A percentile compares a stretch with the other conserved stretches of the same genome.
These are phyloP conservation scores for Teleiodes luculella DNA, from an alignment of 2,888 invertebrate species.

Conservation along the genomic window DNA sequence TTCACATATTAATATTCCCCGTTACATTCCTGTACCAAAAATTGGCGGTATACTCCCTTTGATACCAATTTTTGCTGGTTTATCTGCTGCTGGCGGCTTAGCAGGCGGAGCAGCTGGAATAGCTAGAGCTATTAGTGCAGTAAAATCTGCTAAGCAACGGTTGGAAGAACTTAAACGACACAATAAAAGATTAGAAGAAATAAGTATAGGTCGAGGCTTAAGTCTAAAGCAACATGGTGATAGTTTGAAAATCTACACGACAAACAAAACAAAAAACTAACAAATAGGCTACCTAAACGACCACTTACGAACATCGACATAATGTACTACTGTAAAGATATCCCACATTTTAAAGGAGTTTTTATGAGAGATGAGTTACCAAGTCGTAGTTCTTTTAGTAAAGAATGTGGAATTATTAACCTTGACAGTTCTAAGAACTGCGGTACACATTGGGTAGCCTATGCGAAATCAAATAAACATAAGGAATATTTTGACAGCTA, in stretches of 20 bases:
- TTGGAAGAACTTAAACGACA: slow-evolving; percentile 14
- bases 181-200: neutral
- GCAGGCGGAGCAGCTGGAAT: slow-evolving; percentile 46
- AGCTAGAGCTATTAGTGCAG: slow-evolving; percentile 35
- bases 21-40: neutral
- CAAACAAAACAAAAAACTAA: slow-evolving; percentile 17
- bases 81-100: slow-evolving; percentile 37
- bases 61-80: slow-evolving; percentile 43
- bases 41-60: slow-evolving; percentile 26
- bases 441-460: slow-evolving; percentile 47
- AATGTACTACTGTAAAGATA: slow-evolving; percentile 7
- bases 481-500: slow-evolving; percentile 46
- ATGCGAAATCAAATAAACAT: slow-evolving; percentile 32
- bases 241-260: slow-evolving; percentile 32
- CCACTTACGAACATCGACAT: slow-evolving; percentile 18
- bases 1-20: neutral
- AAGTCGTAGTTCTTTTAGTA: slow-evolving; percentile 23
- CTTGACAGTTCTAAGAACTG: slow-evolving; percentile 26
- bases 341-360: slow-evolving; percentile 20
- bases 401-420: slow-evolving; percentile 27
- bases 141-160: slow-evolving; percentile 34
- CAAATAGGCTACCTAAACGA: slow-evolving; percentile 13
- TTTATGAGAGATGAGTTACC: slow-evolving; percentile 28
- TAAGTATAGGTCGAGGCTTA: slow-evolving; percentile 2
- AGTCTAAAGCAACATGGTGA: neutral